These are phyloP conservation scores for Elaeidobius kamerunicus DNA, from an alignment of 2,888 invertebrate species.

Conservation along the genomic window DNA sequence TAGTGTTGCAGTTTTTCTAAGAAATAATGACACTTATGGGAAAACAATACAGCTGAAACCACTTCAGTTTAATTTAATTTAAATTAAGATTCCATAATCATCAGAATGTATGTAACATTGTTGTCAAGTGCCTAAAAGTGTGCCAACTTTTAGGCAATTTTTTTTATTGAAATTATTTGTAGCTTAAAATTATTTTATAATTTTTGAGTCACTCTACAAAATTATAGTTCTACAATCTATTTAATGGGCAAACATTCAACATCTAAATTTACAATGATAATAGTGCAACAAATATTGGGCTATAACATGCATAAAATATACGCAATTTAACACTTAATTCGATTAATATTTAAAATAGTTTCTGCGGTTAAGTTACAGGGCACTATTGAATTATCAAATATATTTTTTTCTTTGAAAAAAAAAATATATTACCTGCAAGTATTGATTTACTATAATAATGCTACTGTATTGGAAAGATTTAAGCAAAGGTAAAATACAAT, in stretches of 20 bases:
- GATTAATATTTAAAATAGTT: constrained; percentile 3
- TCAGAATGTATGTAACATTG: no score
- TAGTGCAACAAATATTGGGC: constrained; percentile 14
- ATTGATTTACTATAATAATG: no score
- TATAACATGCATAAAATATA: constrained; percentile 17
- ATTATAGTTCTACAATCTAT: neutral
- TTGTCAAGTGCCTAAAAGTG: no score
- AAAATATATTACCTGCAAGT: neutral
- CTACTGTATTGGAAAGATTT: no score
- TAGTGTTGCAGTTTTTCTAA: no score
- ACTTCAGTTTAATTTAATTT: neutral
- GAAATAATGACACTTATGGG: no score
- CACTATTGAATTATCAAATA: neutral
- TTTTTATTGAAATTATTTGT: neutral
- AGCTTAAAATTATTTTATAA: neutral
- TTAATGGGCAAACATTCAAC: constrained; percentile 9
- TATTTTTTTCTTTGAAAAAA: neutral
- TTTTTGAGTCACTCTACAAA: constrained; percentile 4
- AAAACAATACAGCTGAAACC: no score
- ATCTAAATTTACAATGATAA: constrained; percentile 11
- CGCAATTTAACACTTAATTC: constrained; percentile 5
- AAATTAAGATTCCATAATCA: no score
- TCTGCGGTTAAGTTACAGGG: neutral
- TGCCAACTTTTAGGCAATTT: no score
- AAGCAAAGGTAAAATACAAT: no score